Percentiles rank a stretch among this genome's conserved stretches.
Conservation (phyloP, 2,797 vertebrate genomes). For the Gymnocypris eckloni region DNA sequence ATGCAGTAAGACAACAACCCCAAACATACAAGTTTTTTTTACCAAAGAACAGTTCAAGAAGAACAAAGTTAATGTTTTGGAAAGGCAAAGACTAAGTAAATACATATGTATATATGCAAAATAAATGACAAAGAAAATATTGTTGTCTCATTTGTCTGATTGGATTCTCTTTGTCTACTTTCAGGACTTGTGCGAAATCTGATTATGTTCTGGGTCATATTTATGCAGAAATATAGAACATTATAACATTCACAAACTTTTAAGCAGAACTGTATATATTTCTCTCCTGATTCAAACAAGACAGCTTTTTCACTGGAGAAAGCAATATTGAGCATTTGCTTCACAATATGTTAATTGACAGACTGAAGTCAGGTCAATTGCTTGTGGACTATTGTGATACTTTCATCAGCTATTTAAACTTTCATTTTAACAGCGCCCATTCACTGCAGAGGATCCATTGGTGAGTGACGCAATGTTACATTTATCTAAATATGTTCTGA, state of each 20-base stretch:
- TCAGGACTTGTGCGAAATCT: no score
- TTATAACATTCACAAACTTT: neutral
- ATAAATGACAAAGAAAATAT: neutral
- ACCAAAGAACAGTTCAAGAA: neutral
- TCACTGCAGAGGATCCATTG: neutral
- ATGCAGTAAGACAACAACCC: neutral
- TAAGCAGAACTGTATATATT: neutral
- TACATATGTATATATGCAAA: no score
- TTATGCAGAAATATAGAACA: neutral
- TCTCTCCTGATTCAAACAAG: neutral
- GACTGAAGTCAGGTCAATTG: neutral
- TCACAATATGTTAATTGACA: neutral
- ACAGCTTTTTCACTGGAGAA: neutral
- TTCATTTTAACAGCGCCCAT: neutral
- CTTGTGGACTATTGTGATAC: neutral
- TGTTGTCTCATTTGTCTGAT: neutral
- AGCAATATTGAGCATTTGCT: neutral
- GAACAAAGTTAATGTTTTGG: neutral
- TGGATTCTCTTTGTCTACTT: neutral
- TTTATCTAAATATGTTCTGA: neutral
- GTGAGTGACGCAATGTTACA: neutral
- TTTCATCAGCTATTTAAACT: neutral
- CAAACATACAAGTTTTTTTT: neutral
- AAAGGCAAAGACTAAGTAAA: neutral
- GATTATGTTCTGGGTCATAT: neutral